A percentile compares a stretch with the other conserved stretches of the same genome.
phyloP scores from a whole-genome alignment of 2,113 vertebrate genomes.

The Vidua chalybeata region DNA sequence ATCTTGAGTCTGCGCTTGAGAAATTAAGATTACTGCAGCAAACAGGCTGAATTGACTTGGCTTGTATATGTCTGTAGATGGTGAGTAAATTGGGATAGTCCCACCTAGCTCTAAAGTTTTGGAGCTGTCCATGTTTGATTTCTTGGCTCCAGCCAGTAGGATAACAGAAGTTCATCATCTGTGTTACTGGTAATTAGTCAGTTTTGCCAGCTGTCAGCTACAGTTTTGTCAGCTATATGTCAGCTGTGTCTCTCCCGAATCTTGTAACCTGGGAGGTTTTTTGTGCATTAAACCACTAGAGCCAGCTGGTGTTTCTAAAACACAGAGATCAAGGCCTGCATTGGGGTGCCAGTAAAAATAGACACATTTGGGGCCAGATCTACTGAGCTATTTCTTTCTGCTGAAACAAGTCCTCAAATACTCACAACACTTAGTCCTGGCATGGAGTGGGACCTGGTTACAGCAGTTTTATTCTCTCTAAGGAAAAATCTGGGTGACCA shows the following conservation, averaged over 20 bases:
- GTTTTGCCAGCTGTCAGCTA: background rate
- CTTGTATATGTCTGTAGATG: background rate
- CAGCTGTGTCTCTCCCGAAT: background rate
- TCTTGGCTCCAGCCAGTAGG: background rate
- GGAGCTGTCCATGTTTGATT: background rate
- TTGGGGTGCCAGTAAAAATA: background rate
- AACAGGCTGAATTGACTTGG: background rate
- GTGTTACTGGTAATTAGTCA: background rate
- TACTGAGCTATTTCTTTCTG: background rate
- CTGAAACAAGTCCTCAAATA: background rate
- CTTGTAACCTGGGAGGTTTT: background rate
- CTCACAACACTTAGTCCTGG: background rate
- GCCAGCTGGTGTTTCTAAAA: background rate
- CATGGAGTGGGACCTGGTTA: background rate
- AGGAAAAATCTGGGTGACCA: background rate
- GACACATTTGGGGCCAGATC: background rate
- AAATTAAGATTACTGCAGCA: background rate
- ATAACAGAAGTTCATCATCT: background rate
- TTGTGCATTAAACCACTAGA: background rate
- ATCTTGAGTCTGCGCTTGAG: background rate
- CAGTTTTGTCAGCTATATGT: background rate
- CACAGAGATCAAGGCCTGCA: background rate
- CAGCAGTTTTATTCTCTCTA: background rate
- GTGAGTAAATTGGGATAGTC: background rate
- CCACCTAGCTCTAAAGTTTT: background rate